phyloP scores from a whole-genome alignment of 30 jellyfish, hydroid and myxozoan species.

The Chrysaora quinquecirrha region DNA sequence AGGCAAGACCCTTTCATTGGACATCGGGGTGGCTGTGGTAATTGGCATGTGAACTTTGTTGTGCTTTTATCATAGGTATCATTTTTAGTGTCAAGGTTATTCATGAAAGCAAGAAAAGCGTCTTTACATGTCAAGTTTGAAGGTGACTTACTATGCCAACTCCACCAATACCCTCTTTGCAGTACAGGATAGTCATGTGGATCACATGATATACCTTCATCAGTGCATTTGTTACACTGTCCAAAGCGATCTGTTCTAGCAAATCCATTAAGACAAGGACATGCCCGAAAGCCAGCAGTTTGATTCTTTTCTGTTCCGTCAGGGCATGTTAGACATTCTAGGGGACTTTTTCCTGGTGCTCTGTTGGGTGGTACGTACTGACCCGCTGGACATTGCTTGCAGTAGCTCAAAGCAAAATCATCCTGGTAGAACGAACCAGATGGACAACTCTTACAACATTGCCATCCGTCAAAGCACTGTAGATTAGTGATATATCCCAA shows the following conservation, averaged over 20 bases:
- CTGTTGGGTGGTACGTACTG: slow-evolving; percentile 38
- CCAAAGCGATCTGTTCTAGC: slow-evolving; percentile 51
- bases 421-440: slow-evolving; percentile 53
- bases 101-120: neutral
- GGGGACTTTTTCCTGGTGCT: slow-evolving; percentile 58
- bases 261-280: slow-evolving; percentile 46
- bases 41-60: neutral
- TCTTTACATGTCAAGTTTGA: neutral
- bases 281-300: slow-evolving; percentile 51
- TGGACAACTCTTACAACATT: slow-evolving; percentile 33
- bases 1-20: slow-evolving; percentile 59
- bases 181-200: slow-evolving; percentile 32
- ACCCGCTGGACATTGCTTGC: slow-evolving; percentile 61
- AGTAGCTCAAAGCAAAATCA: slow-evolving; percentile 24
- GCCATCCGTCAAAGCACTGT: too few species aligned
- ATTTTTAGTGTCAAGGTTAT: slow-evolving; percentile 27
- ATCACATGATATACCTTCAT: slow-evolving; percentile 25
- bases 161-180: slow-evolving; percentile 42
- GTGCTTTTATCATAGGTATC: slow-evolving; percentile 10
- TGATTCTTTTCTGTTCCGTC: slow-evolving; percentile 40
- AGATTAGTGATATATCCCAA: neutral
- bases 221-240: slow-evolving; percentile 25
- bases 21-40: slow-evolving; percentile 56
- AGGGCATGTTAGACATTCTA: slow-evolving; percentile 67
- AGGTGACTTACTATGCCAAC: slow-evolving; percentile 8